Conservation (phyloP, 2,113 vertebrate genomes). For the Entomyzon cyanotis region DNA sequence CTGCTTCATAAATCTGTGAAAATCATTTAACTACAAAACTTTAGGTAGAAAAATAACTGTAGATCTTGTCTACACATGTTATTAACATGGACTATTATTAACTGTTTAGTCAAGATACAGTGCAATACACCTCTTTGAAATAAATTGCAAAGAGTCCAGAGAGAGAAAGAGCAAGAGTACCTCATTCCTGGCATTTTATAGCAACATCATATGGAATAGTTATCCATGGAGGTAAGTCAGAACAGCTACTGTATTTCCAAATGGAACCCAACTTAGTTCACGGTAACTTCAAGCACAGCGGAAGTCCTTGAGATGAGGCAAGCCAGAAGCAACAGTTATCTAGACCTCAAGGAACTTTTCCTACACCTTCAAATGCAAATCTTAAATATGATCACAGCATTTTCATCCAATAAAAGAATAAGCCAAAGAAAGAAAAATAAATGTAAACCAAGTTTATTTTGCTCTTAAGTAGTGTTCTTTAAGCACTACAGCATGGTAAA, state of each 20-base stretch:
- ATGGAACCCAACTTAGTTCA: neutral
- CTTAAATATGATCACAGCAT: conserved; percentile 54
- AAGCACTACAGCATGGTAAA: conserved; percentile 98
- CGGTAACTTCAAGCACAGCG: neutral
- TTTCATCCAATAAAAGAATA: conserved; percentile 72
- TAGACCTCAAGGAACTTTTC: conserved; percentile 9
- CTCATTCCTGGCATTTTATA: neutral
- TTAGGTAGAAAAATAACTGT: conserved; percentile 53
- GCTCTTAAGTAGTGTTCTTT: conserved; percentile 96
- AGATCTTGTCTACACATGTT: conserved; percentile 3
- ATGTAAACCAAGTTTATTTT: conserved; percentile 99
- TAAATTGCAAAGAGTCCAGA: neutral
- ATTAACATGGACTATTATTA: neutral
- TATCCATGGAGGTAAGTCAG: conserved; percentile 11
- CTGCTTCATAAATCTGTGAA: conserved; percentile 32
- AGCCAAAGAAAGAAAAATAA: conserved; percentile 81
- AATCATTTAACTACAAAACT: conserved; percentile 44
- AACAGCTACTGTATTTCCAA: conserved; percentile 38
- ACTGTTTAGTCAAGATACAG: conserved; percentile 42
- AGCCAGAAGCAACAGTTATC: conserved; percentile 25
- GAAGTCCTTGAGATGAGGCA: conserved; percentile 25
- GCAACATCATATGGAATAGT: neutral
- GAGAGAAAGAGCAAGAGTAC: neutral
- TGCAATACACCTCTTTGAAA: conserved; percentile 26
- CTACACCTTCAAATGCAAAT: neutral